These are phyloP conservation scores for Cnemophilus loriae DNA, from an alignment of 2,113 vertebrate species.

Conservation along the genomic window DNA sequence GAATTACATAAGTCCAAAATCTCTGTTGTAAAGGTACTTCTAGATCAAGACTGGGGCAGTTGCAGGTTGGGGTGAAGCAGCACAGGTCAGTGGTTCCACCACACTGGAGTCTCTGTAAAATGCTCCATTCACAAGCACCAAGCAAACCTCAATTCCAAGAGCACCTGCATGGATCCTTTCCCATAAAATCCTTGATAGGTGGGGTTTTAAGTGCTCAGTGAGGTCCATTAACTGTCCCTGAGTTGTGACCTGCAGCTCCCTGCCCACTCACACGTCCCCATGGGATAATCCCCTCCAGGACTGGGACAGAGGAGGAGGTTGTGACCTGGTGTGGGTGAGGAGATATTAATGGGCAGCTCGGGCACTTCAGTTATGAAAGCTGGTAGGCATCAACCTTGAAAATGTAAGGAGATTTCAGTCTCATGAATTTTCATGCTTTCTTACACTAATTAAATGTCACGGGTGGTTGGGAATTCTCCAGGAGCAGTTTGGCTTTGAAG, in stretches of 20 bases:
- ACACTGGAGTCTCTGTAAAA: fast-evolving
- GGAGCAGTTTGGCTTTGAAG: not conserved
- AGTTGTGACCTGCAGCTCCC: not conserved
- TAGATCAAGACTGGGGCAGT: not conserved
- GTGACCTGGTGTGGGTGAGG: not conserved
- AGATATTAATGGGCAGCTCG: not conserved
- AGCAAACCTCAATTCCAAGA: not conserved
- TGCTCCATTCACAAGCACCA: not conserved
- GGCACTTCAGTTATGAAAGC: not conserved
- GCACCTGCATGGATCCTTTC: not conserved
- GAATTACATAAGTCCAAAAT: not conserved
- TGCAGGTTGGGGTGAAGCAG: not conserved
- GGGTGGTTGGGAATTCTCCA: not conserved
- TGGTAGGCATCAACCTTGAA: not conserved
- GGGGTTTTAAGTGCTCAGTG: not conserved
- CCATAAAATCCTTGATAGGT: fast-evolving
- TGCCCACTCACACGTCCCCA: fast-evolving
- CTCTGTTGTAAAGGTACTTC: not conserved
- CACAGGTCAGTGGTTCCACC: not conserved
- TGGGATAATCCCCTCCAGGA: not conserved
- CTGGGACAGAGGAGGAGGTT: not conserved
- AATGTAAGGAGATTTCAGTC: not conserved
- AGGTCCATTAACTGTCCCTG: not conserved
- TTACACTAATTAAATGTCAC: not conserved
- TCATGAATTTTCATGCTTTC: not conserved